phyloP scores from a whole-genome alignment of 2,888 invertebrate species.

The Zeuzera pyrina region DNA sequence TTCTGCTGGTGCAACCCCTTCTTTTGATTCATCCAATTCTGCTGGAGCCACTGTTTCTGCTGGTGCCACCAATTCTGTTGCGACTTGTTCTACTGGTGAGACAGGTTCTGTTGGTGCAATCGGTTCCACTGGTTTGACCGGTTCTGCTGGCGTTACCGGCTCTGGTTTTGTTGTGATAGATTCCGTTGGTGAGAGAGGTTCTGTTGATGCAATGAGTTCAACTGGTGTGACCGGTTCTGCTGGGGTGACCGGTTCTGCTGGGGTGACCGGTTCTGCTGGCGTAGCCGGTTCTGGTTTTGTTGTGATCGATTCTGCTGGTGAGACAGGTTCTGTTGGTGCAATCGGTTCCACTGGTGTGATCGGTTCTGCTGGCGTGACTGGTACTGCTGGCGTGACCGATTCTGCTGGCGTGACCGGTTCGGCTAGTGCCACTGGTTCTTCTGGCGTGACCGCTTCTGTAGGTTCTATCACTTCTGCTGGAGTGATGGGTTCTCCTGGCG shows the following conservation, averaged over 20 bases:
- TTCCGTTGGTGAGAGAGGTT: background rate
- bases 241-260: background rate
- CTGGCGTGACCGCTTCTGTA: background rate
- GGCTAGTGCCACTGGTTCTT: constrained; percentile 3
- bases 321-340: background rate
- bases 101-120: too few species aligned
- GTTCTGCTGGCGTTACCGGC: background rate
- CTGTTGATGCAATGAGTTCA: background rate
- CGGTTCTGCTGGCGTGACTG: constrained; percentile 2
- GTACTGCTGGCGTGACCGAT: constrained; percentile 1
- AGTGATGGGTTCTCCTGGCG: background rate
- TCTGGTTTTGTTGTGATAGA: too few species aligned
- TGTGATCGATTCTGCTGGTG: background rate
- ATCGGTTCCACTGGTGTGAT: background rate
- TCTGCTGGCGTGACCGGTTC: background rate
- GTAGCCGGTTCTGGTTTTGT: background rate
- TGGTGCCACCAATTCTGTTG: too few species aligned
- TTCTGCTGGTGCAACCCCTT: too few species aligned
- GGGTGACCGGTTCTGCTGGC: background rate
- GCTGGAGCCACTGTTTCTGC: too few species aligned
- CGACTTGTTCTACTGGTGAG: too few species aligned
- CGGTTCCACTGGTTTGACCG: background rate
- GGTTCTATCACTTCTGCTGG: background rate
- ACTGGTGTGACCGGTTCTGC: background rate
- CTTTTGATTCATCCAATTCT: too few species aligned